These are phyloP conservation scores for Machaerirhynchus nigripectus DNA, from an alignment of 2,113 vertebrate genomes.

Conservation along the genomic window DNA sequence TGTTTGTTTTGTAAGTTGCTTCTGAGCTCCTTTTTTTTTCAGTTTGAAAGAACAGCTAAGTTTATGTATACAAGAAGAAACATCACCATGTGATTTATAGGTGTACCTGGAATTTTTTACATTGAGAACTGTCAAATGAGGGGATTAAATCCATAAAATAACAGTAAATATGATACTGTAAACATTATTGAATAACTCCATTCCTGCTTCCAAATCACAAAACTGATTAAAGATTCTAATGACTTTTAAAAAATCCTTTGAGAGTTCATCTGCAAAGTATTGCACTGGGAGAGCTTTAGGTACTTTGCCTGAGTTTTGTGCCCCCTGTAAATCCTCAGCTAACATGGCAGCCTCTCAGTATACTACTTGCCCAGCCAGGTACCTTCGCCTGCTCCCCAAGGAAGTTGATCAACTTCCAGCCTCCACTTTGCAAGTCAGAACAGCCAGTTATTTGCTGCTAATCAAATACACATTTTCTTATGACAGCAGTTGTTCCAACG, in stretches of 20 bases:
- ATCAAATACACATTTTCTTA: not conserved
- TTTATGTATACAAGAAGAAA: not conserved
- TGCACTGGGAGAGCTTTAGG: not conserved
- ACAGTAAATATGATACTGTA: not conserved
- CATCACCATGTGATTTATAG: not conserved
- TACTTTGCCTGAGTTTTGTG: not conserved
- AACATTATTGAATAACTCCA: not conserved
- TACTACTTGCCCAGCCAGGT: rapidly evolving
- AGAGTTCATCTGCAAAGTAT: not conserved
- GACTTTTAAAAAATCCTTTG: not conserved
- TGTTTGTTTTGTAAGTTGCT: not conserved
- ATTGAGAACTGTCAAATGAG: not conserved
- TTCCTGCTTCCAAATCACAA: not conserved
- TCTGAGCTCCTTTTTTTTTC: not conserved
- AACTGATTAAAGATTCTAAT: not conserved
- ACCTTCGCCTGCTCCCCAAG: rapidly evolving
- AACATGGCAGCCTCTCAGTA: not conserved
- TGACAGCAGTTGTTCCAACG: not conserved
- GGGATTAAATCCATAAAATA: not conserved
- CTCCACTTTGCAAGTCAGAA: not conserved
- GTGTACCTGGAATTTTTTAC: not conserved
- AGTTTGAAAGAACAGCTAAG: not conserved
- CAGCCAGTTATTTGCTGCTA: not conserved
- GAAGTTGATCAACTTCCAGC: not conserved
- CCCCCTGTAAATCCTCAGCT: not conserved